These are phyloP conservation scores for Diphyllodes magnificus DNA, from an alignment of 2,113 vertebrate genomes.

Conservation along the genomic window DNA sequence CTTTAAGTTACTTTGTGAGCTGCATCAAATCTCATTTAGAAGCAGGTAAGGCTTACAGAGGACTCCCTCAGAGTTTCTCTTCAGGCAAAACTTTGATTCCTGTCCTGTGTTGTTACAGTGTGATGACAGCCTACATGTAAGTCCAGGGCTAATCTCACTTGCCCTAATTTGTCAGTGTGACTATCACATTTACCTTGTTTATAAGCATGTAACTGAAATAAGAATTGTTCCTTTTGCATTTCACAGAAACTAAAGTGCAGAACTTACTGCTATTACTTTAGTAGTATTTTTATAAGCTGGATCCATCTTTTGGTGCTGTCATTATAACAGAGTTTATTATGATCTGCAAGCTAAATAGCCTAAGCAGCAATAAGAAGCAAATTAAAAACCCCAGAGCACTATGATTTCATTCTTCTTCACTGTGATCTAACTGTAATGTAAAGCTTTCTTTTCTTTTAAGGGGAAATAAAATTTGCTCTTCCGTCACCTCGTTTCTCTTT, in stretches of 20 bases:
- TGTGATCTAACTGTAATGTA: conserved; percentile 35
- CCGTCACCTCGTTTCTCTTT: conserved; percentile 41
- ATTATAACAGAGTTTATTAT: conserved; percentile 45
- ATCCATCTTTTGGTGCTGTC: conserved; percentile 36
- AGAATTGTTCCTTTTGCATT: neutral
- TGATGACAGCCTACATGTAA: neutral
- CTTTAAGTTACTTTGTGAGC: neutral
- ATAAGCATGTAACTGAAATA: neutral
- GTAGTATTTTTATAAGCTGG: conserved; percentile 27
- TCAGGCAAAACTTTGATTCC: conserved; percentile 27
- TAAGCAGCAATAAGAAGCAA: conserved; percentile 54
- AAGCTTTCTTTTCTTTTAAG: neutral
- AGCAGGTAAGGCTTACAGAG: neutral
- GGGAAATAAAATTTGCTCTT: conserved; percentile 51
- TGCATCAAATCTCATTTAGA: conserved; percentile 26
- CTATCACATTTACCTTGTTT: neutral
- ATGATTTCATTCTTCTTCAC: conserved; percentile 29
- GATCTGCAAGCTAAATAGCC: conserved; percentile 57
- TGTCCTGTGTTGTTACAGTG: neutral
- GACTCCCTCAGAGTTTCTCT: neutral
- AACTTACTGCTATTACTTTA: neutral
- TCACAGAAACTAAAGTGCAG: conserved; percentile 12
- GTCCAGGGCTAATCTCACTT: neutral
- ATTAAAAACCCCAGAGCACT: conserved; percentile 54
- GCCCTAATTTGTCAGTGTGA: neutral